These are phyloP conservation scores for Tauraco hartlaubi DNA, from an alignment of 2,797 vertebrate species.

Conservation along the genomic window DNA sequence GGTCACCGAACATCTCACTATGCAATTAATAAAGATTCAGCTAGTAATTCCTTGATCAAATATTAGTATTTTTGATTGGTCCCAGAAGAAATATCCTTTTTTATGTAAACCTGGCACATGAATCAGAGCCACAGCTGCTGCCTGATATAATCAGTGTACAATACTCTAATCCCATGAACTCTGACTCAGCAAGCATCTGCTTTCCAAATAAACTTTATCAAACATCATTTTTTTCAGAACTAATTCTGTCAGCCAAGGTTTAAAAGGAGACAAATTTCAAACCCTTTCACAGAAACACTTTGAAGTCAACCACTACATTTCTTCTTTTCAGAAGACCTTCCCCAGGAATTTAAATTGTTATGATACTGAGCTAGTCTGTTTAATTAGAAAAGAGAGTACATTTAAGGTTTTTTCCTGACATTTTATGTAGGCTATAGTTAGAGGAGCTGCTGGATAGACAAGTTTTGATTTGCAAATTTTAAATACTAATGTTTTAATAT, in stretches of 20 bases:
- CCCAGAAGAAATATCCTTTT: conserved; percentile 63
- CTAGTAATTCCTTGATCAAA: conserved; percentile 64
- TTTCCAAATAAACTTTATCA: conserved; percentile 51
- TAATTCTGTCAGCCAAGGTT: conserved; percentile 17
- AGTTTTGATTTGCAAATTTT: not conserved
- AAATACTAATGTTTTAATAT: not conserved
- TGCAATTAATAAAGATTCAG: conserved; percentile 63
- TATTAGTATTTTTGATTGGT: conserved; percentile 72
- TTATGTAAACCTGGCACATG: conserved; percentile 57
- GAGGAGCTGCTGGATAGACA: not conserved
- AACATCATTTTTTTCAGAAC: not conserved
- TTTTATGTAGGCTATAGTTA: not conserved
- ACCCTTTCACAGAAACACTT: not conserved
- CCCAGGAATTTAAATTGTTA: not conserved
- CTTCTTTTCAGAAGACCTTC: not conserved
- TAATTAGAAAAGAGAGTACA: not conserved
- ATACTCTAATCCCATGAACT: conserved; percentile 63
- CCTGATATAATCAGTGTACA: conserved; percentile 58
- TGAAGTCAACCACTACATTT: not conserved
- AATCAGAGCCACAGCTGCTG: conserved; percentile 66
- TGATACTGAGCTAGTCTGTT: not conserved
- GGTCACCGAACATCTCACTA: conserved; percentile 25
- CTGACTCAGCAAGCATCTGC: conserved; percentile 70
- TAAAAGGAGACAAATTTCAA: conserved; percentile 20
- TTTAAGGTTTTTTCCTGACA: not conserved